A percentile compares a stretch with the other conserved stretches of the same genome.
These are phyloP conservation scores for Parazoanthus swiftii DNA, from an alignment of 92 coral and sea anemone species.

Conservation along the genomic window DNA sequence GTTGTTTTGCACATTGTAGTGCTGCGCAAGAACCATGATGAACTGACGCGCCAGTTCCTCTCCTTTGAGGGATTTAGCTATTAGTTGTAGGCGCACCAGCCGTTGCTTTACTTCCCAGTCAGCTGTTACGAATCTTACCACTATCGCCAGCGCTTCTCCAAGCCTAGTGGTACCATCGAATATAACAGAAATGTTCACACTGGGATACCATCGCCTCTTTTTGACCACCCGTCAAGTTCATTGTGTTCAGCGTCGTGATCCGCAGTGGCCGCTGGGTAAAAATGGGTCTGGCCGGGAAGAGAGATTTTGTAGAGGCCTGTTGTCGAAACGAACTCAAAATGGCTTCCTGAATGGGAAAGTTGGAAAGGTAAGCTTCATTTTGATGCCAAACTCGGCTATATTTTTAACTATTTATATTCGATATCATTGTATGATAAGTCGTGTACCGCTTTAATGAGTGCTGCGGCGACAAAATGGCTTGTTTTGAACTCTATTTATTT, in stretches of 20 bases:
- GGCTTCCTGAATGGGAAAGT: constrained; percentile 24
- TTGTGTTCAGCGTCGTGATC: too few relatives aligned
- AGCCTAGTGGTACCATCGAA: constrained; percentile 57
- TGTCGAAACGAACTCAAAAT: constrained; percentile 12
- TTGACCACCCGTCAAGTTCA: too few relatives aligned
- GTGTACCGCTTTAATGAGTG: constrained; percentile 18
- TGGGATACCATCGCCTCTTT: too few relatives aligned
- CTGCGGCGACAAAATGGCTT: constrained; percentile 26
- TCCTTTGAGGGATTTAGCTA: constrained; percentile 46
- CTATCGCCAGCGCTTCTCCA: constrained; percentile 54
- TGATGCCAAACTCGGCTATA: constrained; percentile 24
- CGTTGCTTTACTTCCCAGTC: constrained; percentile 53
- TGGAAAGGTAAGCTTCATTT: constrained; percentile 24
- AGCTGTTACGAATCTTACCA: constrained; percentile 48
- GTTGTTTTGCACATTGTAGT: constrained; percentile 40
- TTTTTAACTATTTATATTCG: constrained; percentile 20
- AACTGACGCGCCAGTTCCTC: constrained; percentile 49
- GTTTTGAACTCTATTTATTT: constrained; percentile 24
- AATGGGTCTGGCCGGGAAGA: too few relatives aligned
- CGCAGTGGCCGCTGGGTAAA: too few relatives aligned
- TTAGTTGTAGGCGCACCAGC: constrained; percentile 43
- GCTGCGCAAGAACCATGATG: constrained; percentile 24
- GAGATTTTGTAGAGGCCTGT: neutral
- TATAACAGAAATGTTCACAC: constrained; percentile 43
- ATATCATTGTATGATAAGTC: constrained; percentile 18